phyloP scores from a whole-genome alignment of 2,797 vertebrate species.

The Clarias pachynema region DNA sequence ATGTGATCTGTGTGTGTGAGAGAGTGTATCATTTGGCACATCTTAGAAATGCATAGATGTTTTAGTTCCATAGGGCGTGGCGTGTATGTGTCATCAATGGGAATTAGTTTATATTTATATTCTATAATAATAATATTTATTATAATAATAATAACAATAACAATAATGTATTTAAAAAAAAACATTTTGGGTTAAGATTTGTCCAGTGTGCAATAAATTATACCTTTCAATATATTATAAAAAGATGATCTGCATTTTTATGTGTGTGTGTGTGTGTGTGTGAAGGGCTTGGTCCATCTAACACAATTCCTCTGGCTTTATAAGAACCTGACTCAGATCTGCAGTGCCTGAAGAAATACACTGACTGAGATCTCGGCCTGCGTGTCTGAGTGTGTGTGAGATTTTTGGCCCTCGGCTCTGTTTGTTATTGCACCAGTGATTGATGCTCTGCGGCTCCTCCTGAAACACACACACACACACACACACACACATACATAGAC shows the following conservation, averaged over 20 bases:
- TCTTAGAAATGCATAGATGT: conserved; percentile 52
- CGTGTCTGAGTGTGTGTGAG: conserved; percentile 11
- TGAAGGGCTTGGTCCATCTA: conserved; percentile 1
- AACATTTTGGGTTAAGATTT: neutral
- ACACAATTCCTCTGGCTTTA: conserved; percentile 7
- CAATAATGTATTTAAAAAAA: neutral
- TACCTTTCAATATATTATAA: neutral
- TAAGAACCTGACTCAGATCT: conserved; percentile 10
- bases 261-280: neutral
- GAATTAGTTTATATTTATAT: neutral
- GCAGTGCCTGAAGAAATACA: conserved; percentile 3
- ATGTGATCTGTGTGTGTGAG: neutral
- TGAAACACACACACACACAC: conserved; percentile 11
- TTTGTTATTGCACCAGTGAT: conserved; percentile 45
- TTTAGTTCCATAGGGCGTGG: conserved; percentile 58
- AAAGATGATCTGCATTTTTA: neutral
- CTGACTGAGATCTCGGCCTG: conserved; percentile 28
- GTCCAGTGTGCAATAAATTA: neutral
- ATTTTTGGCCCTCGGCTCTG: conserved; percentile 15
- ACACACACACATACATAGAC: conserved; percentile 9
- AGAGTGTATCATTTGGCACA: neutral
- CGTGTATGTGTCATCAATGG: conserved; percentile 54
- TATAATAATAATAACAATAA: neutral
- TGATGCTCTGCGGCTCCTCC: conserved; percentile 47
- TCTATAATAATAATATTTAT: neutral